These are phyloP conservation scores for Temnothorax rugatulus DNA, from an alignment of 2,888 invertebrate genomes.

Conservation along the genomic window DNA sequence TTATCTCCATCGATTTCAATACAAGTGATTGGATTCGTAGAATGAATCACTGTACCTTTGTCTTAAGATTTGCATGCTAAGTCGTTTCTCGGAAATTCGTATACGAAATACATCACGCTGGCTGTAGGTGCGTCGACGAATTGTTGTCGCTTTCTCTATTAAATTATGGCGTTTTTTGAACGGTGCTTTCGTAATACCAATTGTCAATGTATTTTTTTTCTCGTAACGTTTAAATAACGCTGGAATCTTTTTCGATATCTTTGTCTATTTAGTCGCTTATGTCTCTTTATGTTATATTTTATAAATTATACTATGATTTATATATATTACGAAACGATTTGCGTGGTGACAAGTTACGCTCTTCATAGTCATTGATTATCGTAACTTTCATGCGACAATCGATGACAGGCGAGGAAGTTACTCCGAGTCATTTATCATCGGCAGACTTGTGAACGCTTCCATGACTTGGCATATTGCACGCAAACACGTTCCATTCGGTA, in stretches of 20 bases:
- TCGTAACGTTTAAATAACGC: not conserved
- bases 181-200: not conserved
- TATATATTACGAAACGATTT: not conserved
- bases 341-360: not conserved
- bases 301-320: not conserved
- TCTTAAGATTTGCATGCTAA: conserved; percentile 13
- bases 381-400: not conserved
- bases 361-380: not conserved
- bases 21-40: not conserved
- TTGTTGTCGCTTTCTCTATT: not conserved
- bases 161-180: not conserved
- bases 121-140: not conserved
- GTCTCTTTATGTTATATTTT: not conserved
- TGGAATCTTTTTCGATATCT: not conserved
- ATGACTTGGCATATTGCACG: conserved; percentile 15
- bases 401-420: conserved; percentile 10
- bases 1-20: conserved; percentile 7
- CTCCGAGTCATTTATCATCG: conserved; percentile 61
- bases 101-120: not conserved
- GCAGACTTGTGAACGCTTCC: conserved; percentile 11
- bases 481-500: conserved; percentile 39
- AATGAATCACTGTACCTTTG: conserved; percentile 15
- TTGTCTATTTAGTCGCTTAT: not conserved
- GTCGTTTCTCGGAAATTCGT: not conserved
- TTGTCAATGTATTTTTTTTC: not conserved